A percentile compares a stretch with the other conserved stretches of the same genome.
Conservation (phyloP, 2,797 vertebrate genomes). For the Leptoclinus maculatus region DNA sequence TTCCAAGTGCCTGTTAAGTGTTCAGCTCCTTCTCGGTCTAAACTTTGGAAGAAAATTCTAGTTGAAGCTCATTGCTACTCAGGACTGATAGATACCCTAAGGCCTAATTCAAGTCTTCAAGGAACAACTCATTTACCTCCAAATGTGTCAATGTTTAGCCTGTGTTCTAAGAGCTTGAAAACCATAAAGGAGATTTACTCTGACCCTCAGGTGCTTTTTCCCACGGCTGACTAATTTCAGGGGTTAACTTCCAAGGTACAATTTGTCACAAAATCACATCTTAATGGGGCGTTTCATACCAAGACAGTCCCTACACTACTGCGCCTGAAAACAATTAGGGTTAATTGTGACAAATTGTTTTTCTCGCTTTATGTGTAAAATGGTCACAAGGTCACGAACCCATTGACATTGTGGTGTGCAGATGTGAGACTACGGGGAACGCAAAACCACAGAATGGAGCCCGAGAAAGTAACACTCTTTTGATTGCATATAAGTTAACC, state of each 20-base stretch:
- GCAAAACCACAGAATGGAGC: constrained; percentile 6
- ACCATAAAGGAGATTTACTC: constrained; percentile 85
- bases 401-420: constrained; percentile 36
- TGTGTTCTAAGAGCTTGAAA: constrained; percentile 73
- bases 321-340: constrained; percentile 38
- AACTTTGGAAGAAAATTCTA: constrained; percentile 19
- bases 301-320: not conserved
- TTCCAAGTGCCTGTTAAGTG: not conserved
- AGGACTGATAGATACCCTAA: constrained; percentile 35
- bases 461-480: not conserved
- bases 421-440: not conserved
- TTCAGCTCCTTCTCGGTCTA: not conserved
- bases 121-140: constrained; percentile 69
- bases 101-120: constrained; percentile 48
- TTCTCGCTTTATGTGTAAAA: constrained; percentile 55
- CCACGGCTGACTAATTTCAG: constrained; percentile 86
- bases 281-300: constrained; percentile 39
- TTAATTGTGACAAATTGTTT: constrained; percentile 59
- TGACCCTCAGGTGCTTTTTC: constrained; percentile 83
- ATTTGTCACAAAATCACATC: constrained; percentile 82
- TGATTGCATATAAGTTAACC: not conserved
- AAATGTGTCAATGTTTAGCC: constrained; percentile 82
- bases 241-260: constrained; percentile 86
- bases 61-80: constrained; percentile 18
- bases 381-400: constrained; percentile 44